Evolutionary conservation across 1,140 invertebrate genomes (phyloP).

Genomic region (Drosophila lini): DNA sequence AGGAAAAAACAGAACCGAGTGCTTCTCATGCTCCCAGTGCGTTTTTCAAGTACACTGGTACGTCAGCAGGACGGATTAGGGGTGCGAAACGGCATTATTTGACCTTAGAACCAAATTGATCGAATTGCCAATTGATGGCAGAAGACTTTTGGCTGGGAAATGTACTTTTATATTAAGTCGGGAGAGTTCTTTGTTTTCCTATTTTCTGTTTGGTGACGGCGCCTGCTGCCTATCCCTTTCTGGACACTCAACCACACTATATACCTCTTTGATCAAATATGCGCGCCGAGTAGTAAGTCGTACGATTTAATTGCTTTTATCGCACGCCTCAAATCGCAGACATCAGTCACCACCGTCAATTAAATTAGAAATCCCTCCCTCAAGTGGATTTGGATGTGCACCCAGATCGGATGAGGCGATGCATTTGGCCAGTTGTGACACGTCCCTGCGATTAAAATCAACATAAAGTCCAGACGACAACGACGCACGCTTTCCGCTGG

Average conservation of each 20-base stretch:
- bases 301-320: slow-evolving; percentile 63
- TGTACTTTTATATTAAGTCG: neutral
- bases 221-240: slow-evolving; percentile 24
- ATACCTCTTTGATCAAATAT: slow-evolving; percentile 40
- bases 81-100: slow-evolving; percentile 16
- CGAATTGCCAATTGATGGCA: slow-evolving; percentile 27
- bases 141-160: slow-evolving; percentile 9
- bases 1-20: slow-evolving; percentile 6
- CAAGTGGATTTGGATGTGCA: neutral
- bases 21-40: slow-evolving; percentile 2
- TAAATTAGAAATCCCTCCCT: slow-evolving; percentile 51
- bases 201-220: slow-evolving; percentile 1
- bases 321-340: slow-evolving; percentile 55
- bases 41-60: slow-evolving; percentile 23
- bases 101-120: slow-evolving; percentile 42
- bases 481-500: slow-evolving; percentile 25
- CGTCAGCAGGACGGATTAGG: slow-evolving; percentile 31
- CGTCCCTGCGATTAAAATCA: slow-evolving; percentile 58
- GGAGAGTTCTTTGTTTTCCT: neutral
- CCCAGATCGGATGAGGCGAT: slow-evolving; percentile 25
- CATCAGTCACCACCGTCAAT: slow-evolving; percentile 52
- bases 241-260: neutral
- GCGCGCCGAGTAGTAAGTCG: slow-evolving; percentile 51
- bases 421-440: slow-evolving; percentile 62
- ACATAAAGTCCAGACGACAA: slow-evolving; percentile 46